These are phyloP conservation scores for Megaleporinus macrocephalus DNA, from an alignment of 2,113 vertebrate species.

Conservation along the genomic window DNA sequence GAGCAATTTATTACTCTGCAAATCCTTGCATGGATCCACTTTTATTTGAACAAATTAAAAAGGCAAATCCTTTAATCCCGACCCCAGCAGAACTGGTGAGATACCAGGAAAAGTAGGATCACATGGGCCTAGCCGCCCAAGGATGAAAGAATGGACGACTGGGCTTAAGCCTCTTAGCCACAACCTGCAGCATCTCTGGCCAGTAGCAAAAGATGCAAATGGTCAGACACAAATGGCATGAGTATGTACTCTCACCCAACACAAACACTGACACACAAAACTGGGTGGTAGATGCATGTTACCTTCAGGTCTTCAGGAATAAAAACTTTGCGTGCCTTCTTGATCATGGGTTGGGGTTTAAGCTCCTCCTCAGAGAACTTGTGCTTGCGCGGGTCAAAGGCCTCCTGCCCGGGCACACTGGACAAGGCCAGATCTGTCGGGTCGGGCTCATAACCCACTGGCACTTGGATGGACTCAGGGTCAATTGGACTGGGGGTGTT, in stretches of 20 bases:
- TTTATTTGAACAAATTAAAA: constrained; percentile 78
- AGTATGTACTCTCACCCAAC: neutral
- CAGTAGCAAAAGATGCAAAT: constrained; percentile 54
- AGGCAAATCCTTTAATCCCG: constrained; percentile 75
- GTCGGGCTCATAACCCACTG: constrained; percentile 85
- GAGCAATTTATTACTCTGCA: constrained; percentile 71
- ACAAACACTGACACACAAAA: neutral
- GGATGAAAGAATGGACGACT: constrained; percentile 59
- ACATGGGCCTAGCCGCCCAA: constrained; percentile 13
- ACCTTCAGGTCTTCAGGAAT: constrained; percentile 91
- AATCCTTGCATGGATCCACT: constrained; percentile 64
- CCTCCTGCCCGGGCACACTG: constrained; percentile 89
- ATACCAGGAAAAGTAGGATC: constrained; percentile 64
- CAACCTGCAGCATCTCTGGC: constrained; percentile 55
- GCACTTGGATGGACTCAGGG: constrained; percentile 87
- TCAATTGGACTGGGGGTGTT: constrained; percentile 89
- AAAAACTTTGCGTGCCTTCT: constrained; percentile 91
- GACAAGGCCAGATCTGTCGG: constrained; percentile 88
- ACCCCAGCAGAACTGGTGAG: constrained; percentile 62
- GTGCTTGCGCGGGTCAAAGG: constrained; percentile 88
- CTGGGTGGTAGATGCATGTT: constrained; percentile 78
- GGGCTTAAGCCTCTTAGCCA: constrained; percentile 73
- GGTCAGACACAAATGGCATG: neutral
- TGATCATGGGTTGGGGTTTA: constrained; percentile 92
- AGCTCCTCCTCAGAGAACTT: constrained; percentile 91